phyloP scores from a whole-genome alignment of 2,113 vertebrate genomes.

The Mustelus asterias region DNA sequence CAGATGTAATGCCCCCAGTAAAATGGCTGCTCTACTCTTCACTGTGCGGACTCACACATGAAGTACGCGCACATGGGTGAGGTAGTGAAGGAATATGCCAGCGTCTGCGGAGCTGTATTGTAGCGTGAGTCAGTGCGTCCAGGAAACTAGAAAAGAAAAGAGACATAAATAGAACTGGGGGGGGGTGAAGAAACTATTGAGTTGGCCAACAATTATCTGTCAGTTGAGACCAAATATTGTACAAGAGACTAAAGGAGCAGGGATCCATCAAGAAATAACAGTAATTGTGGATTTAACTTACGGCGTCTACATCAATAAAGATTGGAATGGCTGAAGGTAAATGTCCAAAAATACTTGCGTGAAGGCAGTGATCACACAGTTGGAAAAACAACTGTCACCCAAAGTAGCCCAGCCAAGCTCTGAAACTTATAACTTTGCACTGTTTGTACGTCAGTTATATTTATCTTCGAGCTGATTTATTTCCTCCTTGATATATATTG shows the following conservation, averaged over 20 bases:
- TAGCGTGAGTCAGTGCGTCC: neutral
- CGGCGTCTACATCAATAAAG: neutral
- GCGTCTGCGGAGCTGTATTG: neutral
- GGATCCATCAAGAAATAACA: neutral
- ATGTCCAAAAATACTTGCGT: neutral
- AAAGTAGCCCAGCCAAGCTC: neutral
- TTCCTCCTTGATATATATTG: neutral
- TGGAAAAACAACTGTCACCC: constrained; percentile 20
- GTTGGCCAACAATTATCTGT: neutral
- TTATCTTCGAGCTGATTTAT: constrained; percentile 23
- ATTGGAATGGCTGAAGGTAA: neutral
- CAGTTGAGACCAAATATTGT: neutral
- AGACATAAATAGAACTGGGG: neutral
- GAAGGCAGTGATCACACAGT: neutral
- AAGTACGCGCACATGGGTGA: neutral
- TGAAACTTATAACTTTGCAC: neutral
- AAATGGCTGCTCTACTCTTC: neutral
- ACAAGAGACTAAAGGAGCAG: neutral
- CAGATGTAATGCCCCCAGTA: neutral
- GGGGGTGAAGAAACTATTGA: neutral
- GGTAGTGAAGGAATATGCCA: neutral
- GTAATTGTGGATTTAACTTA: neutral
- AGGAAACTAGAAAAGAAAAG: neutral
- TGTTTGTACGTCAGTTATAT: neutral
- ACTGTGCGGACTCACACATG: neutral